Base-by-base conservation (phyloP, 2,113 vertebrate genomes). In the Mola mola region DNA sequence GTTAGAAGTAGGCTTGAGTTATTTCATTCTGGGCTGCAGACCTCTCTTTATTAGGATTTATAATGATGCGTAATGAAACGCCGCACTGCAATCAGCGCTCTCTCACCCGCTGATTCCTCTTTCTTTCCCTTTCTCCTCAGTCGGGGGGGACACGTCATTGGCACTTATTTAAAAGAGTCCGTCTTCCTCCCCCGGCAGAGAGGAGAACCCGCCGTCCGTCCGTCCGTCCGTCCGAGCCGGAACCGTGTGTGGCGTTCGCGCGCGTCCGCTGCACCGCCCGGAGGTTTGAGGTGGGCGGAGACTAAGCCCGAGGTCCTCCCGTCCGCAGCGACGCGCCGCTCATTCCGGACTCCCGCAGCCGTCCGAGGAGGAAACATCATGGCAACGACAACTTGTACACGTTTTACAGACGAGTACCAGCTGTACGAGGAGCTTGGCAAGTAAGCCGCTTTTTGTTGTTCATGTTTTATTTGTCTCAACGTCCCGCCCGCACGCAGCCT, bases 341-440 rank as follows among this genome's bases (percentile, higher is more conserved):
- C 74, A 67, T 71, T 76, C 40, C 51, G 67, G 77, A 74, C 50
- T 79, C 66, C 60, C 11, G 66, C 63, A 69, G 46, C 56, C 43
- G 66, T 70, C 60, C 75, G 73, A 73, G 65, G 41, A 69, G 59
- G 49, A 75, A 24, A 6, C 91, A 90, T 89, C 87, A 96, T 96
- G 95, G 94, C 95, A 83, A 91, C 92, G 44, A 94, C 95, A 66
- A 95, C 94, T 81, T 97, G 95, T 73, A 96, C 95, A 59, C 94
- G 95, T 67, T 97, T 97, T 73, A 96, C 94, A 29, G 95, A 97
- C 83, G 95, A 97, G 82, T 96, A 91, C 82, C 95, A 97, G 93
- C 94, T 97, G 44, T 96, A 96, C 86, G 95, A 97, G 92, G 95
- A 97, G 88, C 95, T 97, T 67, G 95, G 95, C 93, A 96, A 97